phyloP scores from a whole-genome alignment of 2,113 vertebrate species.

The Ifrita kowaldi region DNA sequence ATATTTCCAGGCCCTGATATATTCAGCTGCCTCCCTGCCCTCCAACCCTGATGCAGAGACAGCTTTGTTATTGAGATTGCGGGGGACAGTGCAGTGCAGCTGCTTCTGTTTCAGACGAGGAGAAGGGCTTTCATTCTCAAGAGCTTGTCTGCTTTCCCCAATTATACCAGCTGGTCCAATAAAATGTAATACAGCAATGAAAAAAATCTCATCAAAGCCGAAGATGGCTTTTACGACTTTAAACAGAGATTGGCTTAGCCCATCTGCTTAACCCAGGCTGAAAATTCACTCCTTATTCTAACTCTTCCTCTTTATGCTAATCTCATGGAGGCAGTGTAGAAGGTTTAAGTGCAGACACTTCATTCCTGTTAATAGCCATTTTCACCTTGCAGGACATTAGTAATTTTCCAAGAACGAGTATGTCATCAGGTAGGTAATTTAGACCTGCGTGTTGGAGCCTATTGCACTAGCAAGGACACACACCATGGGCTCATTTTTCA shows the following conservation, averaged over 20 bases:
- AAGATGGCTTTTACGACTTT: not conserved
- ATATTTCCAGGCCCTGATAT: not conserved
- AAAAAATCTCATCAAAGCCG: not conserved
- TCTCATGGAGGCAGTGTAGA: not conserved
- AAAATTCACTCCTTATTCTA: not conserved
- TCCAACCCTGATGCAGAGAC: not conserved
- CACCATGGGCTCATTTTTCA: not conserved
- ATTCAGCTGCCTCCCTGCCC: not conserved
- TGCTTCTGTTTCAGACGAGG: not conserved
- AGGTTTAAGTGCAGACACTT: not conserved
- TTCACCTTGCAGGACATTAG: slow-evolving; percentile 16
- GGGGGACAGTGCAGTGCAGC: not conserved
- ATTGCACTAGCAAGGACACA: not conserved
- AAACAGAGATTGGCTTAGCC: not conserved
- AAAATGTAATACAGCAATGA: not conserved
- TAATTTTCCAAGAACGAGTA: not conserved
- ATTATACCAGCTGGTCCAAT: not conserved
- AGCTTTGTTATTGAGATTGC: not conserved
- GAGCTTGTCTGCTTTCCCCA: not conserved
- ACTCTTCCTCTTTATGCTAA: not conserved
- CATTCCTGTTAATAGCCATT: not conserved
- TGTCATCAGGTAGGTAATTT: not conserved
- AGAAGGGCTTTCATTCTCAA: not conserved
- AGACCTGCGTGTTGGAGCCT: not conserved
- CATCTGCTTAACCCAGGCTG: not conserved